These are phyloP conservation scores for Tethya wilhelma DNA, from an alignment of 37 sponge, comb jelly and placozoan genomes.

Conservation along the genomic window DNA sequence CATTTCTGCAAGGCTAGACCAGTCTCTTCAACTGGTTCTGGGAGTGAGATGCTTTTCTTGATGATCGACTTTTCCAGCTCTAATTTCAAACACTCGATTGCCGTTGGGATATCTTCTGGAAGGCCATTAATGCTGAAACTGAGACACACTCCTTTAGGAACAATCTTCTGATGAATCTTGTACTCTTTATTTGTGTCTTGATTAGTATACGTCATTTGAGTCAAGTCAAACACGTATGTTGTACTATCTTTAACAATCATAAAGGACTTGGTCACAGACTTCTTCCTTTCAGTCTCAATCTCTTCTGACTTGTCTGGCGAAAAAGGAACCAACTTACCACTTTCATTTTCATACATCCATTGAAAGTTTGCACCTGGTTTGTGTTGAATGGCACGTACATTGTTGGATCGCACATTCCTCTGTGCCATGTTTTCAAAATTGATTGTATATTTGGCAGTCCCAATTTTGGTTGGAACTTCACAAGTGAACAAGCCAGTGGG, in stretches of 20 bases:
- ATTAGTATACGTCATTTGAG: not conserved
- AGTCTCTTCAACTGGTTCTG: no score
- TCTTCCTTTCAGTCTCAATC: not conserved
- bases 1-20: no score
- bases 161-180: no score
- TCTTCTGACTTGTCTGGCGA: not conserved
- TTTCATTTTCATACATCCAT: not conserved
- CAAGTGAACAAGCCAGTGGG: not conserved
- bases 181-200: not conserved
- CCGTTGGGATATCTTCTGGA: no score
- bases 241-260: not conserved
- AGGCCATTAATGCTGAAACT: no score
- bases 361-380: not conserved
- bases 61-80: no score
- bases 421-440: not conserved
- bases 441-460: not conserved
- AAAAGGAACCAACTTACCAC: not conserved
- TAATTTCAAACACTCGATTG: no score
- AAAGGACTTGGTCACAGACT: not conserved
- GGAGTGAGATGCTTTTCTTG: no score
- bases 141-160: no score
- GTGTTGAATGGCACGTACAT: not conserved
- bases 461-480: not conserved
- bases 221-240: not conserved
- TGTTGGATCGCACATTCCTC: not conserved